Conservation (phyloP, 1,140 invertebrate species). For the Brachionus manjavacas region DNA sequence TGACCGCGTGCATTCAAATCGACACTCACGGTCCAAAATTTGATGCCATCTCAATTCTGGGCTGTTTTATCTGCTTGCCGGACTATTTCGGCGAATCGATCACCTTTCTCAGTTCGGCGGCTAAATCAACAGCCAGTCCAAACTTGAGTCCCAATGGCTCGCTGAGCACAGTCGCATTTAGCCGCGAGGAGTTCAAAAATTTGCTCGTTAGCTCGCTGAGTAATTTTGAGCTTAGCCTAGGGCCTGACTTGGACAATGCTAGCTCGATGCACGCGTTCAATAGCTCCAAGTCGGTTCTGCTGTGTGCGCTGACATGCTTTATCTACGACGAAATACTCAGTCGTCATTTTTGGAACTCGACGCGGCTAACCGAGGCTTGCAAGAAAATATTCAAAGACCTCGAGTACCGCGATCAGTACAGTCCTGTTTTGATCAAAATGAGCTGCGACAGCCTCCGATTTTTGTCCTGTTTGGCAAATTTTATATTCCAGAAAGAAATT, state of each 20-base stretch:
- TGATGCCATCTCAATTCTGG: conserved; percentile 84
- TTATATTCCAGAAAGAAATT: conserved; percentile 39
- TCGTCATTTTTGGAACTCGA: background rate
- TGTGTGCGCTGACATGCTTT: conserved; percentile 12
- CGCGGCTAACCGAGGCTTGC: background rate
- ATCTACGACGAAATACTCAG: conserved; percentile 9
- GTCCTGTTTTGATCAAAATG: conserved; percentile 10
- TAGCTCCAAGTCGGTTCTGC: background rate
- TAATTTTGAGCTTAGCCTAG: background rate
- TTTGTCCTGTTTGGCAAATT: conserved; percentile 17
- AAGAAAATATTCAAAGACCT: conserved; percentile 33
- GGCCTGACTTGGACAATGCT: background rate
- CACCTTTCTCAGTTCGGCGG: conserved; percentile 57
- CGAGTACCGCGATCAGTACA: background rate
- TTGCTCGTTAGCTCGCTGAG: background rate
- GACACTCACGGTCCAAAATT: conserved; percentile 73
- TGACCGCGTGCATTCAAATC: conserved; percentile 77
- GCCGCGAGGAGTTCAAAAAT: conserved; percentile 29
- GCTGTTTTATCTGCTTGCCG: conserved; percentile 75
- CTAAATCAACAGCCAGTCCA: background rate
- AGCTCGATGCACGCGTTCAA: background rate
- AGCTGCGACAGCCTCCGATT: conserved; percentile 24
- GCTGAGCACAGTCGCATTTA: background rate
- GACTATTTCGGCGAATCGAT: conserved; percentile 70
- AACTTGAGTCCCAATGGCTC: background rate